Conservation (phyloP, 2,113 vertebrate genomes). For the Chloropsis cyanopogon region DNA sequence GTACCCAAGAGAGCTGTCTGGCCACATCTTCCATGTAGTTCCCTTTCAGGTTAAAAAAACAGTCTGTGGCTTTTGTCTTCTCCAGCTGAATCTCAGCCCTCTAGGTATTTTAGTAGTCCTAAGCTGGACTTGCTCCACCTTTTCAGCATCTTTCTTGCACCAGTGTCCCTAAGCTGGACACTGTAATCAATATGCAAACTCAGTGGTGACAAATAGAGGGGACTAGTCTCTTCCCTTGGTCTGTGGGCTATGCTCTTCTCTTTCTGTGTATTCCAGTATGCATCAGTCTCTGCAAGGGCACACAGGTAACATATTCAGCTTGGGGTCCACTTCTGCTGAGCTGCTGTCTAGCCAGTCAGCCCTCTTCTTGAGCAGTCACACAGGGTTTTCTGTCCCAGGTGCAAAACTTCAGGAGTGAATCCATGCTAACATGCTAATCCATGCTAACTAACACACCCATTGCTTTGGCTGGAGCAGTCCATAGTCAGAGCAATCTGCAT, state of each 20-base stretch:
- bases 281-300: neutral
- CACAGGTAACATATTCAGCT: neutral
- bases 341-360: neutral
- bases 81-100: neutral
- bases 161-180: neutral
- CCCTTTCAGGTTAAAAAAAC: neutral
- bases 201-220: neutral
- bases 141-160: neutral
- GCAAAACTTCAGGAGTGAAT: neutral
- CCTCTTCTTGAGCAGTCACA: neutral
- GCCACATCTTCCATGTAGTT: neutral
- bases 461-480: neutral
- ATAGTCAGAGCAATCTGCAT: neutral
- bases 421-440: neutral
- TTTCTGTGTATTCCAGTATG: neutral
- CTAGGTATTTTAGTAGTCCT: neutral
- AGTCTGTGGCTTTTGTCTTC: neutral
- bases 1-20: neutral
- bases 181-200: neutral
- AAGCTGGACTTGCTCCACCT: neutral
- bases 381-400: neutral
- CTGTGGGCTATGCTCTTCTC: neutral
- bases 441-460: neutral
- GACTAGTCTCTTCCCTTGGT: neutral
- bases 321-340: neutral